A percentile compares a stretch with the other conserved stretches of the same genome.
Conservation (phyloP, 1,140 invertebrate species). For the Ceratina australensis region DNA sequence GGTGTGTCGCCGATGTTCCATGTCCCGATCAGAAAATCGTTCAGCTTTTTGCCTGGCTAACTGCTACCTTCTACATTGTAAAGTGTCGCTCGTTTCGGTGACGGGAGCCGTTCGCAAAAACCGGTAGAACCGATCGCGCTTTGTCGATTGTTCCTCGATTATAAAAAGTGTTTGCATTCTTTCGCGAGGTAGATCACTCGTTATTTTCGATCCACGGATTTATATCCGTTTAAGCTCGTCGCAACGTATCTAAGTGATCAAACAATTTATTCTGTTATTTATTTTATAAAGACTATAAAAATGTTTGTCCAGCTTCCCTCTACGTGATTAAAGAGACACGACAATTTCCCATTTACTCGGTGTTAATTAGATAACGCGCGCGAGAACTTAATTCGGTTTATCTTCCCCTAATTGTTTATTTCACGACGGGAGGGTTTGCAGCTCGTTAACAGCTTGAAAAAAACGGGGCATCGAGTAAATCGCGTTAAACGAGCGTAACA, state of each 20-base stretch:
- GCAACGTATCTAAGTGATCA: too few species aligned
- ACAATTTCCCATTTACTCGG: not conserved
- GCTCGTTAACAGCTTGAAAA: too few species aligned
- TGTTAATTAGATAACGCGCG: not conserved
- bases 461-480: not conserved
- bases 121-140: not conserved
- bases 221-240: too few species aligned
- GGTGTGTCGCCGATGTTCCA: not conserved
- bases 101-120: conserved; percentile 4
- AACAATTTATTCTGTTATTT: too few species aligned
- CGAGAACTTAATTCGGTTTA: not conserved
- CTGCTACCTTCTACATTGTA: not conserved
- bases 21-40: conserved; percentile 8
- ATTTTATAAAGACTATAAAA: too few species aligned
- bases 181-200: too few species aligned
- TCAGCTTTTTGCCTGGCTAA: not conserved
- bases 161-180: too few species aligned
- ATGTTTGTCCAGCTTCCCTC: not conserved
- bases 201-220: too few species aligned
- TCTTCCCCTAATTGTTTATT: not conserved
- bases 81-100: not conserved
- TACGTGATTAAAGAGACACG: not conserved
- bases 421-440: too few species aligned
- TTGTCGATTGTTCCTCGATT: not conserved
- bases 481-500: conserved; percentile 52